A percentile compares a stretch with the other conserved stretches of the same genome.
These are phyloP conservation scores for Cynopterus sphinx DNA, from an alignment of 2,797 vertebrate species.

Conservation along the genomic window DNA sequence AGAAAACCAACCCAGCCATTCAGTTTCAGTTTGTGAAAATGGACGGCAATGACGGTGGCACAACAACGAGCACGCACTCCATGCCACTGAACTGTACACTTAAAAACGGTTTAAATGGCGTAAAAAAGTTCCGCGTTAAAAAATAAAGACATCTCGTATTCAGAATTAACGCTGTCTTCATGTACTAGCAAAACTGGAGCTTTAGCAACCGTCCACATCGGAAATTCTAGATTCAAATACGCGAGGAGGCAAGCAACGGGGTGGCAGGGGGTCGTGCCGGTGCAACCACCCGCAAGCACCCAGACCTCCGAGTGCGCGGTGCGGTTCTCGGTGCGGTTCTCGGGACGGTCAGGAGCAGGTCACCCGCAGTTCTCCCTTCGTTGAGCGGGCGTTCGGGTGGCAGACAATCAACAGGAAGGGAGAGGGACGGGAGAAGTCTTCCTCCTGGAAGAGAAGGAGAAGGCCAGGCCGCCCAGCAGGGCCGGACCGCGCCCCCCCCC, in stretches of 20 bases:
- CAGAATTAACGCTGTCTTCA: not conserved
- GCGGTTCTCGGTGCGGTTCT: no score
- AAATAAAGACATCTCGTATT: not conserved
- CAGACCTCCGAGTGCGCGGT: not conserved
- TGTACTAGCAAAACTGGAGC: not conserved
- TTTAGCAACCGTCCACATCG: not conserved
- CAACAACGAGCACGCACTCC: not conserved
- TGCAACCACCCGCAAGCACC: not conserved
- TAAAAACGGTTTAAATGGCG: not conserved
- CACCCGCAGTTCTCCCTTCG: not conserved
- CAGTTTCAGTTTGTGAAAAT: not conserved
- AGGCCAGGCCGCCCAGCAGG: not conserved
- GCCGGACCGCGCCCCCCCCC: not conserved
- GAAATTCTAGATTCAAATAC: not conserved
- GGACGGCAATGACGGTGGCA: not conserved
- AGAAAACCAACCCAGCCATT: not conserved
- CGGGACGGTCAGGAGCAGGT: not conserved
- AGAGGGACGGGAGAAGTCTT: not conserved
- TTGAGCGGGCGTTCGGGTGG: not conserved
- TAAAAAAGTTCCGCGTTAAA: not conserved
- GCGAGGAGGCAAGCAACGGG: accelerated
- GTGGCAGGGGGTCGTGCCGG: not conserved
- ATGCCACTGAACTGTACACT: not conserved
- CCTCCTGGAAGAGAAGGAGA: no score
- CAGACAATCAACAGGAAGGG: not conserved